Base-by-base conservation (phyloP, 2,888 invertebrate genomes). In the Zonitis immaculata region DNA sequence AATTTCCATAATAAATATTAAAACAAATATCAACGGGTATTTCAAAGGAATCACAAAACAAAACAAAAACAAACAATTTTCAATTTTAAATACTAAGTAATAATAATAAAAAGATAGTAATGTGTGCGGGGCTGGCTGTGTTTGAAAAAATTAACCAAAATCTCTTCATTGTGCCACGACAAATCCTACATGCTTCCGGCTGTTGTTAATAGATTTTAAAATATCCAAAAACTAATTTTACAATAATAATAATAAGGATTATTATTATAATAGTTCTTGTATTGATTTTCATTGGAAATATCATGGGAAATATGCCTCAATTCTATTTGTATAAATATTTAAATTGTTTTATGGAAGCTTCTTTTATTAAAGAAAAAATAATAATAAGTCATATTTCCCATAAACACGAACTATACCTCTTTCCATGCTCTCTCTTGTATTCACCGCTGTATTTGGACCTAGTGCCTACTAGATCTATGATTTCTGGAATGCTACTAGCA, bases 401-500 rank as follows among this genome's bases (percentile, higher is more conserved):
- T 42, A 42, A 54, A 54, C 44, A 44, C 35, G 28, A 55, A 60
- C 52, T 80, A 85, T 91, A 95, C 95, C 95, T 95, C 89, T 96
- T 95, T 86, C 96, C 96, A 80, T 95, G 92, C 86, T 96, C 96
- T 82, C 95, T 91, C 87, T 95, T 96, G 87, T 95, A 96, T 82
- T 95, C 92, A 80, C 97, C 97, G 83, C 95, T 92, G 87, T 97
- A 97, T 85, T 96, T 96, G 85, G 95, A 95, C 82, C 96, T 91
- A 86, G 92, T 92, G 82, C 96, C 95, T 86, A 97, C 91, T 84
- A 98, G 93, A 85, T 97, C 96, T 84, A 95, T 95, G 84, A 98
- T 96, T 89, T 98, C 97, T 80, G 97, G 97, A 83, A 98, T 95
- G 88, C 95, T 95, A 88, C 95, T 95, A 85, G 97, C 96, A 91